A percentile compares a stretch with the other conserved stretches of the same genome.
Conservation (phyloP, 2,888 invertebrate genomes). For the Mimachlamys varia region DNA sequence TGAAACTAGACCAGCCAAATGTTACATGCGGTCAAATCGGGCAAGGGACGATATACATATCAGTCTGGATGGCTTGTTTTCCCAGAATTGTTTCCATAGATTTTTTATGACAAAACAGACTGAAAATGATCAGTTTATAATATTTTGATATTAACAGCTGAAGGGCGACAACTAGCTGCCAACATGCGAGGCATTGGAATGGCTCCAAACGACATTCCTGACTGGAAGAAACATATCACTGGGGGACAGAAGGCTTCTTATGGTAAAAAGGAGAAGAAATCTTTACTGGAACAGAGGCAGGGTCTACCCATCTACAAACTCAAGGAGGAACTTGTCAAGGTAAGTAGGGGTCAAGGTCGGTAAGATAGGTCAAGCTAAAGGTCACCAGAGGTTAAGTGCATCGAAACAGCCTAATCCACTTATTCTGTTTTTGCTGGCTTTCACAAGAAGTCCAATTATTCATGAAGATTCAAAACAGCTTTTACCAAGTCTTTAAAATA, state of each 20-base stretch:
- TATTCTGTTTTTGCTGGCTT: too few relatives aligned
- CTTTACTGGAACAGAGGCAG: conserved; percentile 96
- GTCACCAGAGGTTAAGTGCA: background rate
- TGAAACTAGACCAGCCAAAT: too few relatives aligned
- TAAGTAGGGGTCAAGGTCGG: conserved; percentile 72
- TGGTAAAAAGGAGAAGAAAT: conserved; percentile 97
- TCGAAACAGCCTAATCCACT: background rate
- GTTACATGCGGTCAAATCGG: too few relatives aligned
- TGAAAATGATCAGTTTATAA: too few relatives aligned
- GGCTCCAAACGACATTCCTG: conserved; percentile 90
- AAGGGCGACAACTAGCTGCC: conserved; percentile 87
- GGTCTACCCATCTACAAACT: conserved; percentile 97
- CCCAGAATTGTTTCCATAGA: too few relatives aligned
- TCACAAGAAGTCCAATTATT: too few relatives aligned
- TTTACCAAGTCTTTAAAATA: too few relatives aligned
- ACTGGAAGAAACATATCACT: conserved; percentile 99
- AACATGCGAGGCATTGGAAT: conserved; percentile 91
- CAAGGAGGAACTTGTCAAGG: conserved; percentile 95
- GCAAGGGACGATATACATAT: too few relatives aligned
- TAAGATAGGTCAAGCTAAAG: background rate
- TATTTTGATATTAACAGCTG: conserved; percentile 81
- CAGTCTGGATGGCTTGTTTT: too few relatives aligned
- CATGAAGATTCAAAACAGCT: too few relatives aligned
- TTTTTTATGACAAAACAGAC: too few relatives aligned
- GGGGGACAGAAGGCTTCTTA: conserved; percentile 99